These are phyloP conservation scores for Ceratotherium simum DNA, from an alignment of 2,113 vertebrate species.

Conservation along the genomic window DNA sequence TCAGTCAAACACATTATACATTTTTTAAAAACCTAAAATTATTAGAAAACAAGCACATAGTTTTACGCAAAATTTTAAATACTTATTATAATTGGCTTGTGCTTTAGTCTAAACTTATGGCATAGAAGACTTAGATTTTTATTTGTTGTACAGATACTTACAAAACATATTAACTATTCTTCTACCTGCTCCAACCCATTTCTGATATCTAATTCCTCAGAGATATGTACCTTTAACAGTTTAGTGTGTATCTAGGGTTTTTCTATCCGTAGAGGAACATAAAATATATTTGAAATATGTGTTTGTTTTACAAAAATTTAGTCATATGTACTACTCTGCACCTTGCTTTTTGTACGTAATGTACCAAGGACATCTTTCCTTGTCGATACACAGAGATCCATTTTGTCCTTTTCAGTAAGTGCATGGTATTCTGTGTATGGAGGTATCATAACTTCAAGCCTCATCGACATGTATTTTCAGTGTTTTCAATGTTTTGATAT, in stretches of 20 bases:
- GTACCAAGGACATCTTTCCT: neutral
- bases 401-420: slow-evolving; percentile 25
- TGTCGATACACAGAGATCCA: neutral
- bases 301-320: slow-evolving; percentile 54
- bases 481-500: slow-evolving; percentile 51
- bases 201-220: neutral
- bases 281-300: slow-evolving; percentile 45
- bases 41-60: neutral
- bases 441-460: neutral
- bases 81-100: neutral
- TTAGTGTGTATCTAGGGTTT: neutral
- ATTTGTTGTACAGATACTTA: neutral
- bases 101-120: slow-evolving; percentile 1
- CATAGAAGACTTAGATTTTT: slow-evolving; percentile 8
- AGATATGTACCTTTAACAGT: neutral
- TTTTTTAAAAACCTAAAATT: neutral
- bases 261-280: neutral
- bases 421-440: neutral
- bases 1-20: neutral
- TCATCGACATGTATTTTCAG: neutral
- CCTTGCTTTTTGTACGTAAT: slow-evolving; percentile 27
- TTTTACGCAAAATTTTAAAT: slow-evolving; percentile 17
- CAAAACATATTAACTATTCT: neutral
- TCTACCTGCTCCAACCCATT: neutral
- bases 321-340: neutral